phyloP scores from a whole-genome alignment of 2,888 invertebrate genomes.

The Drosophila nr. perissopoda region DNA sequence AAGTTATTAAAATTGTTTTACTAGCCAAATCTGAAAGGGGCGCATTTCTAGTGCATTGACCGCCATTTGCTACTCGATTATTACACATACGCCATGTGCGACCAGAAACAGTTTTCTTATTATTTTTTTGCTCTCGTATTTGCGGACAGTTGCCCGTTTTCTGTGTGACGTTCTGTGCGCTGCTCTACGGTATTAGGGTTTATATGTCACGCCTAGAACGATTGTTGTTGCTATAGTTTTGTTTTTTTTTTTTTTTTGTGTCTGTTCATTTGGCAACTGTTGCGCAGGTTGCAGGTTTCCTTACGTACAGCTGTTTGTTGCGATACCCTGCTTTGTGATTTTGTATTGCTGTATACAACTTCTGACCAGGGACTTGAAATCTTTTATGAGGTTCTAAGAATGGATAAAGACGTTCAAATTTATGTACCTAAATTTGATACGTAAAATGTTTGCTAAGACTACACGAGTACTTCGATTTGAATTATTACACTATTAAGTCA shows the following conservation, averaged over 20 bases:
- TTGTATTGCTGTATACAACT: too few relatives aligned
- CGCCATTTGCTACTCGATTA: constrained; percentile 49
- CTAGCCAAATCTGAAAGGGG: constrained; percentile 28
- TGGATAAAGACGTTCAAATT: background rate
- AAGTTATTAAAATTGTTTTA: constrained; percentile 76
- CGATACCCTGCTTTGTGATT: constrained; percentile 8
- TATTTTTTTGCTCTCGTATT: background rate
- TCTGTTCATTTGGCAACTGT: constrained; percentile 61
- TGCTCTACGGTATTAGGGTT: constrained; percentile 65
- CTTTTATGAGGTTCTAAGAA: accelerated
- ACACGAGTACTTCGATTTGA: background rate
- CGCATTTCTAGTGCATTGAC: constrained; percentile 57
- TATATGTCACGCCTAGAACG: constrained; percentile 62
- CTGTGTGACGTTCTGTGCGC: constrained; percentile 6
- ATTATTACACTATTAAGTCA: background rate
- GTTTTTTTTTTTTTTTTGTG: constrained; percentile 20
- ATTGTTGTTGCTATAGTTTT: constrained; percentile 13
- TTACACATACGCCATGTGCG: constrained; percentile 68
- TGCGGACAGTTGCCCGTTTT: constrained; percentile 1
- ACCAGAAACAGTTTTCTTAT: constrained; percentile 10
- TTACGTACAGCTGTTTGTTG: background rate
- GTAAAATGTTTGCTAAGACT: background rate
- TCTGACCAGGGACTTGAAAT: background rate
- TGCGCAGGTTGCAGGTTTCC: constrained; percentile 42
- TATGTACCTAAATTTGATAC: background rate